Evolutionary conservation across 2,888 invertebrate species (phyloP).

Genomic region (Agapostemon virescens): DNA sequence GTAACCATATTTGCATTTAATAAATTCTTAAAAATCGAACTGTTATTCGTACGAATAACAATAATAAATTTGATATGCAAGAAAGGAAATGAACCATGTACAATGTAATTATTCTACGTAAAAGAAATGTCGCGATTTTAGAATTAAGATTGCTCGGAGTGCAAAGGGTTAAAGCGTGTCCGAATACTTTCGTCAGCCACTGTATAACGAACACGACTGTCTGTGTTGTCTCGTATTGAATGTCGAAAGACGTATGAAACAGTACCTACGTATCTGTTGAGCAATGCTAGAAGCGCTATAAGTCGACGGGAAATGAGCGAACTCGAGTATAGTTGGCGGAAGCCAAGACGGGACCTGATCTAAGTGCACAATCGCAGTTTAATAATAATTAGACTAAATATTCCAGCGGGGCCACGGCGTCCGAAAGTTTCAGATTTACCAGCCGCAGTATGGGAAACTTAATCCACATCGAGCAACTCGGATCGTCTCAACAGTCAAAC

Average conservation of each 20-base stretch:
- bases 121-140: too few relatives aligned
- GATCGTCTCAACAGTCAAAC: conserved; percentile 28
- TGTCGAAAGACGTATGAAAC: background rate
- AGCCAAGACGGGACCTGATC: too few relatives aligned
- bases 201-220: background rate
- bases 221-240: background rate
- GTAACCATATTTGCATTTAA: too few relatives aligned
- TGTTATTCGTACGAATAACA: too few relatives aligned
- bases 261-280: background rate
- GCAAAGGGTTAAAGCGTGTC: too few relatives aligned
- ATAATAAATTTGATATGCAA: too few relatives aligned
- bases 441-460: conserved; percentile 30
- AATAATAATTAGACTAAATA: conserved; percentile 41
- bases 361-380: conserved; percentile 13
- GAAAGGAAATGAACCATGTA: too few relatives aligned
- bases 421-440: conserved; percentile 36
- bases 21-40: too few relatives aligned
- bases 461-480: conserved; percentile 29
- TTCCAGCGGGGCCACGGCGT: background rate
- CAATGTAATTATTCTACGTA: too few relatives aligned
- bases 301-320: background rate
- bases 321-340: background rate
- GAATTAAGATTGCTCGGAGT: too few relatives aligned
- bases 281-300: background rate
- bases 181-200: too few relatives aligned